Evolutionary conservation across 2,113 vertebrate genomes (phyloP).

Genomic region (Pseudopodoces humilis): DNA sequence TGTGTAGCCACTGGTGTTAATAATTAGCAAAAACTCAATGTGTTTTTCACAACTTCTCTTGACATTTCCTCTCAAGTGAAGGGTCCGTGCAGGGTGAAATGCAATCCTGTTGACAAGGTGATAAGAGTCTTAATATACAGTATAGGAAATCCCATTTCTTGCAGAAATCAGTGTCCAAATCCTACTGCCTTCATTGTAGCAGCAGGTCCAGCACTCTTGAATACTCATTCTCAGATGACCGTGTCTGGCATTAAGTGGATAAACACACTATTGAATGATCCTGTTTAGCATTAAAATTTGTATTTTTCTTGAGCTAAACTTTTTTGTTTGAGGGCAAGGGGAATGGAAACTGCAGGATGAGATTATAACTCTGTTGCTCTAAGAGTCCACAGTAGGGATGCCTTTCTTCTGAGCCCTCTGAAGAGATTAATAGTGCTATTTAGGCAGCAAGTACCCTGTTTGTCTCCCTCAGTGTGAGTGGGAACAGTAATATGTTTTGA

Average conservation of each 20-base stretch:
- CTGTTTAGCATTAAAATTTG: background rate
- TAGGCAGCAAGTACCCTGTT: background rate
- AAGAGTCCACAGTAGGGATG: background rate
- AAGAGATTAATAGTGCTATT: background rate
- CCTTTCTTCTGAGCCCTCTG: background rate
- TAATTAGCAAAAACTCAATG: background rate
- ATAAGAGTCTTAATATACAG: background rate
- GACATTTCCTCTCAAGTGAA: background rate
- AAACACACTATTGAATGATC: background rate
- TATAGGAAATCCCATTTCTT: background rate
- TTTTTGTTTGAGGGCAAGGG: background rate
- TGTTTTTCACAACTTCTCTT: background rate
- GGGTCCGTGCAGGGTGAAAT: background rate
- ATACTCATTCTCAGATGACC: background rate
- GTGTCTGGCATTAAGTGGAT: background rate
- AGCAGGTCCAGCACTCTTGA: background rate
- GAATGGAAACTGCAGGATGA: background rate
- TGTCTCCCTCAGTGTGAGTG: background rate
- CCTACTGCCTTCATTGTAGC: background rate
- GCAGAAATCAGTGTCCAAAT: background rate
- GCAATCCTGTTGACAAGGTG: background rate
- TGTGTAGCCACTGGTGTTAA: background rate
- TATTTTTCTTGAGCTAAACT: background rate
- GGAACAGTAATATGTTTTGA: background rate
- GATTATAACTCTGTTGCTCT: background rate